Evolutionary conservation across 2,113 vertebrate genomes (phyloP).

Genomic region (Scomber japonicus): DNA sequence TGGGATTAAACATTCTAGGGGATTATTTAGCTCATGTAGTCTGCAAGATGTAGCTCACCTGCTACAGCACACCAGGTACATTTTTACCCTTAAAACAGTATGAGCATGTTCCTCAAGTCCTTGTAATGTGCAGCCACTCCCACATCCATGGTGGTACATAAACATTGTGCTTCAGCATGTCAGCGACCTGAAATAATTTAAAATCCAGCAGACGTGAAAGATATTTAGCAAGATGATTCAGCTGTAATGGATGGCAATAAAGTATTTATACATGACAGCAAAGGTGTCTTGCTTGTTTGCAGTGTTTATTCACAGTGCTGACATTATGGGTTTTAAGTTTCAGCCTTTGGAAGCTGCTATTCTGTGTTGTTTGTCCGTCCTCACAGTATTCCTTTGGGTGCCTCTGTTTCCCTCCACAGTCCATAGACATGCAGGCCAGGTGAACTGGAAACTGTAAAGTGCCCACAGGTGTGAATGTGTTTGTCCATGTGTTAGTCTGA

Average conservation of each 20-base stretch:
- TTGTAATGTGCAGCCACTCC: background rate
- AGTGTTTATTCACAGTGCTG: slow-evolving; percentile 17
- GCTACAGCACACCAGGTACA: slow-evolving; percentile 30
- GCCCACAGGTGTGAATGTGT: slow-evolving; percentile 57
- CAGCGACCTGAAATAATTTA: slow-evolving; percentile 16
- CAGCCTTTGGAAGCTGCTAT: slow-evolving; percentile 17
- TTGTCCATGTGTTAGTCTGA: slow-evolving; percentile 45
- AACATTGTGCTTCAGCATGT: background rate
- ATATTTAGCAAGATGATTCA: slow-evolving; percentile 37
- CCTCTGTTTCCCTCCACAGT: slow-evolving; percentile 7
- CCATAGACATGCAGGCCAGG: slow-evolving; percentile 18
- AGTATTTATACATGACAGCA: slow-evolving; percentile 20
- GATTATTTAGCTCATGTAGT: slow-evolving; percentile 57
- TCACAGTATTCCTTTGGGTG: slow-evolving; percentile 25
- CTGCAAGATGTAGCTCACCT: slow-evolving; percentile 48
- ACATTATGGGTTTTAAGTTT: slow-evolving; percentile 15
- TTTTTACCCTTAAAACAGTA: slow-evolving; percentile 16
- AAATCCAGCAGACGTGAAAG: slow-evolving; percentile 8
- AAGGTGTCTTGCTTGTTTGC: slow-evolving; percentile 7
- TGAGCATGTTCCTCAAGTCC: slow-evolving; percentile 9
- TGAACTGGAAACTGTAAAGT: slow-evolving; percentile 59
- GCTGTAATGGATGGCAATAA: slow-evolving; percentile 1
- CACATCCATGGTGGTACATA: background rate
- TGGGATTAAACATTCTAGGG: slow-evolving; percentile 68
- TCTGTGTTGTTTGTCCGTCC: background rate